phyloP scores from a whole-genome alignment of 2,113 vertebrate genomes.

The Sarotherodon lohbergeri region DNA sequence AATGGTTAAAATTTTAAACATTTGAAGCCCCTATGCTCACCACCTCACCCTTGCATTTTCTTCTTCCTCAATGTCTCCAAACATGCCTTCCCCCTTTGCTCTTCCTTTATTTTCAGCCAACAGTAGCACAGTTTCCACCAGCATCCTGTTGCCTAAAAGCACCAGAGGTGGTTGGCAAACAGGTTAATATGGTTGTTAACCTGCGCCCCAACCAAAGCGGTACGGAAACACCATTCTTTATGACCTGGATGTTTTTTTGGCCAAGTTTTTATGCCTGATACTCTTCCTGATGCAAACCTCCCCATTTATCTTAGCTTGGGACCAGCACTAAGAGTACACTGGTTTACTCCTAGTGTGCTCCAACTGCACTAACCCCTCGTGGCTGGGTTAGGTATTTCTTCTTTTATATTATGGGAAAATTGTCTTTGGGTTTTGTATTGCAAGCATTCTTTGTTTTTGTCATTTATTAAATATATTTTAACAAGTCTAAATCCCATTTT shows the following conservation, averaged over 20 bases:
- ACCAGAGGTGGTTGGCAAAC: background rate
- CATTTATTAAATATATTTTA: background rate
- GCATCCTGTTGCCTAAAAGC: background rate
- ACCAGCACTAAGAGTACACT: background rate
- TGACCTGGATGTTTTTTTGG: background rate
- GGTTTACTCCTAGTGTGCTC: background rate
- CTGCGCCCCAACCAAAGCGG: background rate
- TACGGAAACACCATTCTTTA: rapidly evolving
- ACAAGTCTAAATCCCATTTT: background rate
- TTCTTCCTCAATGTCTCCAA: background rate
- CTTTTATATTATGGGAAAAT: rapidly evolving
- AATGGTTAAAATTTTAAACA: background rate
- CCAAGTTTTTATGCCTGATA: background rate
- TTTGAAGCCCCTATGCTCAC: background rate
- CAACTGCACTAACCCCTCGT: background rate
- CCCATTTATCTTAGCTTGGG: background rate
- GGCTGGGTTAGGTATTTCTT: background rate
- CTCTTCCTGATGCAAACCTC: rapidly evolving
- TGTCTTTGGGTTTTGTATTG: background rate
- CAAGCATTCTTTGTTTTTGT: background rate
- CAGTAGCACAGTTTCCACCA: background rate
- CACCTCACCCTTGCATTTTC: background rate
- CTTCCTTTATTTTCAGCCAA: background rate
- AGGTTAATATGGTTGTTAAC: background rate
- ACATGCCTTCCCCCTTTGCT: background rate